Percentiles rank a stretch among this genome's conserved stretches.
Conservation (phyloP, 2,113 vertebrate species). For the Morone saxatilis region DNA sequence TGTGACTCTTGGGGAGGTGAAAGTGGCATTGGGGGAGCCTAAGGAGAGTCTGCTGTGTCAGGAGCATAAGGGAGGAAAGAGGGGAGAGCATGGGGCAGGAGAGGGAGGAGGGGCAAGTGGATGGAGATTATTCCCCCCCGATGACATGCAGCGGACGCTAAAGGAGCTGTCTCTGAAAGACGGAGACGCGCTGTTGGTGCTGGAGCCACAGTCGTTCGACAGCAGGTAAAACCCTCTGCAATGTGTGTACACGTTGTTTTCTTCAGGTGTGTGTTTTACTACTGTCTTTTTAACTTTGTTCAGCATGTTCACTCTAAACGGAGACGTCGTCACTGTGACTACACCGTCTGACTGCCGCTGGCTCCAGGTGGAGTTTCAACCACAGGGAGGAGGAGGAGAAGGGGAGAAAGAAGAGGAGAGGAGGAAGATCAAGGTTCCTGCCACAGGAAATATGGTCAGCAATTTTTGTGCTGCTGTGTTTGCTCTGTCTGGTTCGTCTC, state of each 20-base stretch:
- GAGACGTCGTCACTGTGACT: constrained; percentile 84
- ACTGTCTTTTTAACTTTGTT: background rate
- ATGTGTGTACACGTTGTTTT: background rate
- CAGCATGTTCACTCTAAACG: constrained; percentile 81
- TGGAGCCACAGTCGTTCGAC: constrained; percentile 84
- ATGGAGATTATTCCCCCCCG: constrained; percentile 87
- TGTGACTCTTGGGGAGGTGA: constrained; percentile 72
- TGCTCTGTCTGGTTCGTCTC: background rate
- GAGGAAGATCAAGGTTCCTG: constrained; percentile 86
- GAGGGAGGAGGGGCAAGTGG: constrained; percentile 81
- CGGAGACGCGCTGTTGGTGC: constrained; percentile 88
- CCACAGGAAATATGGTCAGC: constrained; percentile 88
- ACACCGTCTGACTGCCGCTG: constrained; percentile 88
- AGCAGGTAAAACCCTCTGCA: constrained; percentile 83
- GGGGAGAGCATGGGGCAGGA: constrained; percentile 48
- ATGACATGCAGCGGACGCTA: constrained; percentile 88
- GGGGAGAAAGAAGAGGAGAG: constrained; percentile 72
- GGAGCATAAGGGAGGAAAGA: constrained; percentile 65
- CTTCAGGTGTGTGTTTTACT: background rate
- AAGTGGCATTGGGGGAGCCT: constrained; percentile 79
- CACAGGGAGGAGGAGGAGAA: constrained; percentile 36
- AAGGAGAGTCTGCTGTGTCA: constrained; percentile 83
- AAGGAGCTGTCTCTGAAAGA: constrained; percentile 87
- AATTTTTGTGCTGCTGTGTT: constrained; percentile 28
- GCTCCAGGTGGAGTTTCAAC: constrained; percentile 90